These are phyloP conservation scores for Drosophila nr. fundita DNA, from an alignment of 2,888 invertebrate species.

Conservation along the genomic window DNA sequence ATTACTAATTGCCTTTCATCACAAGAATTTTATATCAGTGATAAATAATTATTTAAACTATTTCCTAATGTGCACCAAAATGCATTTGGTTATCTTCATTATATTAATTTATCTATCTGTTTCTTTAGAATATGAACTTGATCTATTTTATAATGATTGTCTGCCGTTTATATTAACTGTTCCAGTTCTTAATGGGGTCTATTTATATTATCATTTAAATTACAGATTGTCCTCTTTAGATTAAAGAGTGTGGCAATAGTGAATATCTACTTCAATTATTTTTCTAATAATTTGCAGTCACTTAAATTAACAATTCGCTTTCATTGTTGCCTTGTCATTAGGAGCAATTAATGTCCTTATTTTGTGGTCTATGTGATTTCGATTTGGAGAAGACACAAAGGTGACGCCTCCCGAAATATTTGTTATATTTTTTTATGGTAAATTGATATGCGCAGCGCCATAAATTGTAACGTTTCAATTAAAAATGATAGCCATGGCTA, in stretches of 20 bases:
- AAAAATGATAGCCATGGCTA: constrained; percentile 49
- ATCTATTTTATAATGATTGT: background rate
- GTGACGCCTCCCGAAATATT: constrained; percentile 3
- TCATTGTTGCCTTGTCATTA: constrained; percentile 23
- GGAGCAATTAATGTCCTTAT: constrained; percentile 24
- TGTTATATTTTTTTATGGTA: constrained; percentile 24
- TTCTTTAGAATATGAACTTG: background rate
- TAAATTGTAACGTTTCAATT: constrained; percentile 65
- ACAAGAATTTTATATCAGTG: rapidly evolving
- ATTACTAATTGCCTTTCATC: too few species aligned
- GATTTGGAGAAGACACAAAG: constrained; percentile 2
- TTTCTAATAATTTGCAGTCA: background rate
- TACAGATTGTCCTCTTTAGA: background rate
- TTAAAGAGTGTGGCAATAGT: background rate
- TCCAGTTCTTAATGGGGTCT: background rate
- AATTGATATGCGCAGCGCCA: constrained; percentile 44
- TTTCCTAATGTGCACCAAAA: background rate
- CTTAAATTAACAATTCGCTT: background rate
- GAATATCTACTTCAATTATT: background rate
- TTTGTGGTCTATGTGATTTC: constrained; percentile 4
- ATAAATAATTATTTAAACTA: background rate
- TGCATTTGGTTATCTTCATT: background rate
- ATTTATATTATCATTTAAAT: background rate
- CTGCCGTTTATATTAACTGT: background rate
- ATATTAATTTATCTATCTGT: too few species aligned